Conservation (phyloP, 1,140 invertebrate genomes). For the Dendrolimus kikuchii region DNA sequence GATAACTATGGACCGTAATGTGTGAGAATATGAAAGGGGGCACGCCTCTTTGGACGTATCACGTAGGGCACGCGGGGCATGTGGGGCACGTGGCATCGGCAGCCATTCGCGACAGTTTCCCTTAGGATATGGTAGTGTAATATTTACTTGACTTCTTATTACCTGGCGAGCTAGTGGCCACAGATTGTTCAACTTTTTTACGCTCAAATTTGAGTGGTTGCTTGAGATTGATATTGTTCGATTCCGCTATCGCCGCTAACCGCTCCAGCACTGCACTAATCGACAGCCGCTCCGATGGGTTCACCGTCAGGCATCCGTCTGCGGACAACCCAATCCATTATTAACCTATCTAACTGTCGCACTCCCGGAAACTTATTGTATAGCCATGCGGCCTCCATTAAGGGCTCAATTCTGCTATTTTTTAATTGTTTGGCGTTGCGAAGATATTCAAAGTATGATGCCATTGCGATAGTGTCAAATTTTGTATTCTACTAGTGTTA, state of each 20-base stretch:
- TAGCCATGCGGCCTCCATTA: too few species aligned
- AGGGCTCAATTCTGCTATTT: too few species aligned
- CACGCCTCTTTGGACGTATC: slow-evolving; percentile 1
- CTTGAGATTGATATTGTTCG: slow-evolving; percentile 84
- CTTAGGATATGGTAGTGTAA: slow-evolving; percentile 74
- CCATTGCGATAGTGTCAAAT: too few species aligned
- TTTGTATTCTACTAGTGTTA: too few species aligned
- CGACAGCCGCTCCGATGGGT: slow-evolving; percentile 84
- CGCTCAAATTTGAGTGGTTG: slow-evolving; percentile 80
- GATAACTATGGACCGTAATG: slow-evolving; percentile 46
- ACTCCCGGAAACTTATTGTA: too few species aligned
- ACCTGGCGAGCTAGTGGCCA: slow-evolving; percentile 74
- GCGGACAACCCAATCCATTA: slow-evolving; percentile 26
- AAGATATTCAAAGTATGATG: too few species aligned
- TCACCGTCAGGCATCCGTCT: slow-evolving; percentile 88
- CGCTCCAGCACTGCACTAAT: slow-evolving; percentile 87
- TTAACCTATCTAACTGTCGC: too few species aligned
- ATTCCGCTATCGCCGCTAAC: slow-evolving; percentile 89
- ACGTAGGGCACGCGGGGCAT: slow-evolving; percentile 10
- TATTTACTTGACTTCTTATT: slow-evolving; percentile 75
- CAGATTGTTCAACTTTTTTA: slow-evolving; percentile 74
- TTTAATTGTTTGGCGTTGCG: too few species aligned
- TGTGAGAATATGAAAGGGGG: slow-evolving; percentile 9
- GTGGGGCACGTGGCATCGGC: slow-evolving; percentile 3
- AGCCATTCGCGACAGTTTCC: slow-evolving; percentile 22